Base-by-base conservation (phyloP, 2,888 invertebrate species). In the Harmothoe impar region DNA sequence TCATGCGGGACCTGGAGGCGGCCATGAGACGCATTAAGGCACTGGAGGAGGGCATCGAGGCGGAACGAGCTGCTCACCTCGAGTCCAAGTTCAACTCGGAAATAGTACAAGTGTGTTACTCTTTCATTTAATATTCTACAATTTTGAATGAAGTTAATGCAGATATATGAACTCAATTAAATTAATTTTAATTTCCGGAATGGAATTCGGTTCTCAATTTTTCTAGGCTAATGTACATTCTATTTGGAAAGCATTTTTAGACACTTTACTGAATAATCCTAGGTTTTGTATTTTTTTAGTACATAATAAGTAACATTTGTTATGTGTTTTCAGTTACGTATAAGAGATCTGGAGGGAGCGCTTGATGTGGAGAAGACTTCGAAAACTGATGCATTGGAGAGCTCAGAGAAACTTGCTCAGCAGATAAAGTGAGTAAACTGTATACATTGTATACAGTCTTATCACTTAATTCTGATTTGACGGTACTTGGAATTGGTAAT, bases 51-150 rank as follows among this genome's bases (percentile, higher is more conserved):
- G 93, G 92, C 81, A 94, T 95, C 52, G 95, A 95, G 91, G 94
- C 94, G 43, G 95, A 95, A 92, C 92, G 95, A 92, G 95, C 95
- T 25, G 94, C 95, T 89, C 95, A 95, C 92, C 93, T 95, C 25
- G 95, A 95, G 93, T 94, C 95, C 15, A 95, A 95, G 90, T 95
- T 95, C 91, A 95, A 95, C 93, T 94, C 95, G 0, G 95, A 95
- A 93, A 95, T 95, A 90, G 93, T 95, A 20, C 95, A 95, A 94
- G 95, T 95, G 85, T 35, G 56, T 54, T 5, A 43, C 43, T 43
- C n/a, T n/a, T n/a, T n/a, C n/a, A n/a, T n/a, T n/a, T n/a, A n/a
- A n/a, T n/a, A n/a, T n/a, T n/a, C n/a, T n/a, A n/a, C n/a, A n/a
- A 15, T n/a, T n/a, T 56, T 23, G 23, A 56, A 56, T 17, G 17